These are phyloP conservation scores for Falco biarmicus DNA, from an alignment of 2,797 vertebrate species.

Conservation along the genomic window DNA sequence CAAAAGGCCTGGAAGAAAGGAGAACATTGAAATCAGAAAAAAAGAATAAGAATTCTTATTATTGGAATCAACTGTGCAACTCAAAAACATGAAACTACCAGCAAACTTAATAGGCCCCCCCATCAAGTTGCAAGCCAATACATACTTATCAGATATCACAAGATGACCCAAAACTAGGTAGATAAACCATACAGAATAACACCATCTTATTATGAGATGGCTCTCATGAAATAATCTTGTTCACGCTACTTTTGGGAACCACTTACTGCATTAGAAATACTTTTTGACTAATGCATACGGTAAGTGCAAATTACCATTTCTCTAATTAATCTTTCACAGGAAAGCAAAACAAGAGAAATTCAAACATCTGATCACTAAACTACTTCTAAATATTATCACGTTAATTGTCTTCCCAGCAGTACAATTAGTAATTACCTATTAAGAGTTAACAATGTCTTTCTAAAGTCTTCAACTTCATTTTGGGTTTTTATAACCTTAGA, in stretches of 20 bases:
- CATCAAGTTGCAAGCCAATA: neutral
- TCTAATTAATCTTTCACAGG: neutral
- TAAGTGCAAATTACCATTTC: neutral
- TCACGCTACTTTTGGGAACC: neutral
- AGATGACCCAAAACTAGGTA: neutral
- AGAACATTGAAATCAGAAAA: neutral
- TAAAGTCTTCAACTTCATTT: slow-evolving; percentile 81
- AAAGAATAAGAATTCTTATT: neutral
- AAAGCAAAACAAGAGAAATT: neutral
- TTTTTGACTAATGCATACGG: neutral
- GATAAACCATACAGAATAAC: too few relatives aligned
- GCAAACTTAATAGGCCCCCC: neutral
- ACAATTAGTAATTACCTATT: slow-evolving; percentile 81
- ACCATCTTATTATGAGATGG: neutral
- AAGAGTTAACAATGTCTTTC: slow-evolving; percentile 73
- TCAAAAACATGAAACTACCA: neutral
- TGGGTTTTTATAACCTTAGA: slow-evolving; percentile 76
- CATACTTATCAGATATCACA: neutral
- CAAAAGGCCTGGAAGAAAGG: neutral
- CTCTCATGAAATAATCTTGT: neutral
- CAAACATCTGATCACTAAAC: neutral
- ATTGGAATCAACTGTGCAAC: neutral
- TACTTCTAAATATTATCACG: neutral
- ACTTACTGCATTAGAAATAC: neutral
- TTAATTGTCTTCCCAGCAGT: neutral